These are phyloP conservation scores for Sphenodon punctatus DNA, from an alignment of 2,797 vertebrate species.

Conservation along the genomic window DNA sequence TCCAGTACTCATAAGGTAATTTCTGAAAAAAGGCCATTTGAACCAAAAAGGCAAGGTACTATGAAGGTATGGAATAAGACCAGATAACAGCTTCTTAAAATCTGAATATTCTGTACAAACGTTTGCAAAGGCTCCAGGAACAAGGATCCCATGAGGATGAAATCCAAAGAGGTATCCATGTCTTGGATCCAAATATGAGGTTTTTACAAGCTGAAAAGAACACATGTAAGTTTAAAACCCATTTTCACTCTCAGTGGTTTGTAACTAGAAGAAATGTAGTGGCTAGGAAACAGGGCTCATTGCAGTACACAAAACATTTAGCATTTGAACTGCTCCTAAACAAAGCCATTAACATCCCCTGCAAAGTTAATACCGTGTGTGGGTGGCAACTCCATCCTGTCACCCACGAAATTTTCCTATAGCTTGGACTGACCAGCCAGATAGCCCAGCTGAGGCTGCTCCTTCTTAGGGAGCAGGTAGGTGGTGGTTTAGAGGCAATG, in stretches of 20 bases:
- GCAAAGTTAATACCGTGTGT: no score
- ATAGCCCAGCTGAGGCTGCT: no score
- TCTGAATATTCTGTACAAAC: conserved; percentile 74
- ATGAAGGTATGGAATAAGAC: conserved; percentile 84
- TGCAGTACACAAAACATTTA: no score
- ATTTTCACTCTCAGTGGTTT: not conserved
- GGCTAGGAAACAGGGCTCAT: no score
- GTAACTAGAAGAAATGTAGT: not conserved
- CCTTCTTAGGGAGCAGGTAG: no score
- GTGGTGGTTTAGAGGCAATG: no score
- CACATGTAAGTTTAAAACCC: not conserved
- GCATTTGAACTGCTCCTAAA: no score
- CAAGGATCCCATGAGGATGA: conserved; percentile 91
- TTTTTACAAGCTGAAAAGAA: conserved; percentile 86
- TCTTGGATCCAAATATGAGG: conserved; percentile 83
- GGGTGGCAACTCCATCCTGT: no score
- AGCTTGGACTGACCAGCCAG: no score
- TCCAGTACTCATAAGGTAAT: conserved; percentile 85
- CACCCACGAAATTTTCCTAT: no score
- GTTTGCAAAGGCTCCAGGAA: conserved; percentile 87
- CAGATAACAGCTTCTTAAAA: conserved; percentile 86
- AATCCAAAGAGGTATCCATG: conserved; percentile 93
- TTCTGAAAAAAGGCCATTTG: conserved; percentile 87
- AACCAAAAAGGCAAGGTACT: conserved; percentile 89
- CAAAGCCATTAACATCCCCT: no score